Evolutionary conservation across 64 coral and sea anemone genomes (phyloP).

Genomic region (Dendrophyllia cribrosa): DNA sequence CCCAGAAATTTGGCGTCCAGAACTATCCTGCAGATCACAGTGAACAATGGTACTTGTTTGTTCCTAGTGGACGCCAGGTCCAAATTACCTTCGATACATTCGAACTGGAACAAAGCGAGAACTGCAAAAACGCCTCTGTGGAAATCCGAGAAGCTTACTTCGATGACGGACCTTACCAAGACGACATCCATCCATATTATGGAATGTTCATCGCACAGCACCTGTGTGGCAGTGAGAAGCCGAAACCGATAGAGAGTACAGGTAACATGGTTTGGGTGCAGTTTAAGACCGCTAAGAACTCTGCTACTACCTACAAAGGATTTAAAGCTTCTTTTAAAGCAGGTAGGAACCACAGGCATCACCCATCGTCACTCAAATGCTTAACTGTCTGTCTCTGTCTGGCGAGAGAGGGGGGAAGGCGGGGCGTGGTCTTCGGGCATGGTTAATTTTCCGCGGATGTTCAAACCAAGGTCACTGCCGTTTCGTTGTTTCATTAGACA

Average conservation of each 20-base stretch:
- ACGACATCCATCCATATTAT: neutral
- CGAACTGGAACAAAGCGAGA: neutral
- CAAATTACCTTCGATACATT: neutral
- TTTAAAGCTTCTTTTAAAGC: conserved; percentile 20
- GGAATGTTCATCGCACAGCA: neutral
- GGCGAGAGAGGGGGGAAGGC: no score
- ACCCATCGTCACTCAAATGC: neutral
- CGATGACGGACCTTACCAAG: neutral
- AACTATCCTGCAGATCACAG: neutral
- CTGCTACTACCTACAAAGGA: neutral
- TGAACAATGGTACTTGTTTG: conserved; percentile 13
- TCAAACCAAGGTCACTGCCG: no score
- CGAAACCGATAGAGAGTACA: neutral
- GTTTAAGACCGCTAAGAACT: neutral
- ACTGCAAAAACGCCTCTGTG: conserved; percentile 21
- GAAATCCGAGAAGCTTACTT: neutral
- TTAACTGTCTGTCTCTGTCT: neutral
- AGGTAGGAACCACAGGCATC: neutral
- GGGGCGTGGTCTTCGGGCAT: no score
- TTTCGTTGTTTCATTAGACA: no score
- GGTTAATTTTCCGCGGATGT: no score
- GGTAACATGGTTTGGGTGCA: conserved; percentile 19
- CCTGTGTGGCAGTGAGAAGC: neutral
- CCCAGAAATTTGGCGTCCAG: neutral
- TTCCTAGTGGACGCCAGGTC: neutral